phyloP scores from a whole-genome alignment of 2,797 vertebrate species.

The Cyprinella venusta region DNA sequence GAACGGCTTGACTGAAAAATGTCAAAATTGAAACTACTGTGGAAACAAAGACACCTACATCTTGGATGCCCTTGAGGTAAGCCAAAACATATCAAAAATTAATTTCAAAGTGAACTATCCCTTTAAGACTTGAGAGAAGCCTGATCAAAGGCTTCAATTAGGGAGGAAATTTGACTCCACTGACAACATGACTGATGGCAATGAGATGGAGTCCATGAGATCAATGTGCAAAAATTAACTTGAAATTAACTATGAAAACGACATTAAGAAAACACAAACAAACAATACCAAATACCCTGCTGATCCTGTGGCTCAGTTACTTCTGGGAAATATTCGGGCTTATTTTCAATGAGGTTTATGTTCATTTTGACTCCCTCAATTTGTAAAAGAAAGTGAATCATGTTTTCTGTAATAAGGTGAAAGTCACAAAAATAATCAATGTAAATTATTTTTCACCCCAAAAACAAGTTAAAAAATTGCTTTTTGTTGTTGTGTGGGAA shows the following conservation, averaged over 20 bases:
- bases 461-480: no score
- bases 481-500: neutral
- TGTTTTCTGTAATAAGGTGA: neutral
- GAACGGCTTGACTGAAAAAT: no score
- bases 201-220: constrained; percentile 61
- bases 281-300: neutral
- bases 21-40: no score
- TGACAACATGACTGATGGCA: constrained; percentile 53
- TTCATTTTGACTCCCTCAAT: neutral
- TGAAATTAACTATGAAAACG: constrained; percentile 6
- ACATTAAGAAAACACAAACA: neutral
- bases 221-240: constrained; percentile 34
- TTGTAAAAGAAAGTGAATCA: neutral
- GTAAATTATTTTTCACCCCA: neutral
- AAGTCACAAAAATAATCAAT: neutral
- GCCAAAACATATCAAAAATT: no score
- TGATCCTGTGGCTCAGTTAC: neutral
- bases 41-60: no score
- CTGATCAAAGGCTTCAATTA: constrained; percentile 26
- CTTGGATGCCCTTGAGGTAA: no score
- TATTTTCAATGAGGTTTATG: neutral
- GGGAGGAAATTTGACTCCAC: constrained; percentile 14
- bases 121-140: neutral
- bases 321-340: neutral
- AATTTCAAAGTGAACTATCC: no score